Evolutionary conservation across 1,140 invertebrate species (phyloP).

Genomic region (Nomia melanderi): DNA sequence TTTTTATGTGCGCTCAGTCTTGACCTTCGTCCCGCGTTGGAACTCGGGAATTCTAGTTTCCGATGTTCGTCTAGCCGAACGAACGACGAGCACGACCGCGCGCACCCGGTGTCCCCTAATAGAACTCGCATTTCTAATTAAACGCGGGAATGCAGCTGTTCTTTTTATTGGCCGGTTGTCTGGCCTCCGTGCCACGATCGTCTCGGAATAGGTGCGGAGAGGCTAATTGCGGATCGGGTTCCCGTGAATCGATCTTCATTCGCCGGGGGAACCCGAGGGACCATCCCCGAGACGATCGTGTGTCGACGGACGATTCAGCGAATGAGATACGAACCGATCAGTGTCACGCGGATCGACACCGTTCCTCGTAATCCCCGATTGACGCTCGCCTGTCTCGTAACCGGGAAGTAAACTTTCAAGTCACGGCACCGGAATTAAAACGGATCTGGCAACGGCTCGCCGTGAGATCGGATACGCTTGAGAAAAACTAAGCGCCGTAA

Average conservation of each 20-base stretch:
- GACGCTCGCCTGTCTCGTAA: neutral
- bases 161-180: neutral
- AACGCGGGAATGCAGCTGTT: neutral
- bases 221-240: neutral
- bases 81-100: neutral
- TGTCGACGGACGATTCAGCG: too few species aligned
- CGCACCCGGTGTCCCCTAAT: neutral
- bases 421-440: neutral
- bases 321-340: too few species aligned
- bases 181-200: neutral
- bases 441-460: neutral
- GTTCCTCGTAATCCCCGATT: too few species aligned
- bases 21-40: conserved; percentile 49
- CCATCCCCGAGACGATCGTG: too few species aligned
- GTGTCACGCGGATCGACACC: too few species aligned
- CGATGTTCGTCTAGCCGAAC: neutral
- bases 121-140: conserved; percentile 19
- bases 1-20: conserved; percentile 56
- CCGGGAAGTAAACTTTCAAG: neutral
- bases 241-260: neutral
- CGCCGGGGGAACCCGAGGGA: too few species aligned
- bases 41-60: conserved; percentile 27
- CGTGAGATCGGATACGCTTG: neutral
- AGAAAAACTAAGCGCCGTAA: neutral
- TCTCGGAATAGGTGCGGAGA: neutral